These are phyloP conservation scores for Marcusenius ussheri DNA, from an alignment of 2,113 vertebrate species.

Conservation along the genomic window DNA sequence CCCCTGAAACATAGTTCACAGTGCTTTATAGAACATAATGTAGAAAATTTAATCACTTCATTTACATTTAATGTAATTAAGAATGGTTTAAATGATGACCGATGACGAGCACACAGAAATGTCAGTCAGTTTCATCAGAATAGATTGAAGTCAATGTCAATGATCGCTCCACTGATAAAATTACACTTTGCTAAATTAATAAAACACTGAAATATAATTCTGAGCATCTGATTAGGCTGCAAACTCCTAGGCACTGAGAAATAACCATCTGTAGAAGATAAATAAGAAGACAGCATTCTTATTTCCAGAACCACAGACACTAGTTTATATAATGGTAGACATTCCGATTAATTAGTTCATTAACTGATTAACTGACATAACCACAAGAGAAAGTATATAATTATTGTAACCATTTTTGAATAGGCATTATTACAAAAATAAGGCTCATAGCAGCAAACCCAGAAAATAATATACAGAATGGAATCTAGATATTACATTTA, in stretches of 20 bases:
- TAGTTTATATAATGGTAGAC: background rate
- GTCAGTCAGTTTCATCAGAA: constrained; percentile 90
- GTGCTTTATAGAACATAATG: constrained; percentile 98
- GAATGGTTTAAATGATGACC: constrained; percentile 96
- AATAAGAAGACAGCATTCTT: constrained; percentile 30
- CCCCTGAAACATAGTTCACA: constrained; percentile 94
- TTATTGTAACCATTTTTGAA: background rate
- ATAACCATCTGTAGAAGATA: constrained; percentile 45
- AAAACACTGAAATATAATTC: constrained; percentile 83
- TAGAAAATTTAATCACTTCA: constrained; percentile 97
- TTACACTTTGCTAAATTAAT: constrained; percentile 82
- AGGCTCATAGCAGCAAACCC: background rate
- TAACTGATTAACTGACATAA: background rate
- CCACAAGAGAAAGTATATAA: background rate
- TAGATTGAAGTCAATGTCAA: constrained; percentile 75
- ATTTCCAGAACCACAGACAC: background rate
- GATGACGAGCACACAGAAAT: constrained; percentile 86
- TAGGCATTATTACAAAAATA: background rate
- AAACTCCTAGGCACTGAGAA: constrained; percentile 63
- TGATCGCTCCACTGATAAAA: constrained; percentile 73
- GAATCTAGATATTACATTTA: background rate
- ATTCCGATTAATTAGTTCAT: background rate
- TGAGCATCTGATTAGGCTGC: constrained; percentile 72
- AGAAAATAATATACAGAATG: background rate
- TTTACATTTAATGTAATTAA: constrained; percentile 99